phyloP scores from a whole-genome alignment of 2,113 vertebrate species.

The Eonycteris spelaea region DNA sequence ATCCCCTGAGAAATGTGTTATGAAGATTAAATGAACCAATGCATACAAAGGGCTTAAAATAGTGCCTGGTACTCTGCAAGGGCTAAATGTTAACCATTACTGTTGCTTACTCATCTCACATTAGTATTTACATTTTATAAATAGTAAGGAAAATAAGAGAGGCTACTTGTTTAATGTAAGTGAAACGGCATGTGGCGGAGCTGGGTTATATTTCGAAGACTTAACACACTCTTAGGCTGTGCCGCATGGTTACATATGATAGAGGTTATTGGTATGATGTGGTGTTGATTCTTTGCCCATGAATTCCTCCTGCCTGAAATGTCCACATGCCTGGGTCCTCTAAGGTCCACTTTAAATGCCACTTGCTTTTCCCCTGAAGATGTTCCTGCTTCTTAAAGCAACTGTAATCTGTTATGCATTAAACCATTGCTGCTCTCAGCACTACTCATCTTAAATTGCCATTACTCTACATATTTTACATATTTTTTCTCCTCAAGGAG shows the following conservation, averaged over 20 bases:
- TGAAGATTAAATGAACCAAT: too few species aligned
- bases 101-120: not conserved
- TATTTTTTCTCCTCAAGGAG: conserved; percentile 24
- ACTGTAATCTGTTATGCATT: not conserved
- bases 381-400: not conserved
- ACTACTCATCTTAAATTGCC: not conserved
- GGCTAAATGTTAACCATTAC: not conserved
- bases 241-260: too few species aligned
- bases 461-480: not conserved
- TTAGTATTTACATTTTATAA: not conserved
- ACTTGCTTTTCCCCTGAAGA: not conserved
- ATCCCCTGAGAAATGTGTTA: not conserved
- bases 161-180: not conserved
- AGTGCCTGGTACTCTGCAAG: not conserved
- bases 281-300: not conserved
- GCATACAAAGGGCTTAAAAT: not conserved
- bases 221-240: accelerated
- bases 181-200: not conserved
- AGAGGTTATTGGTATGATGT: not conserved
- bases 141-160: not conserved
- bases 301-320: not conserved
- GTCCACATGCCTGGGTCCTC: not conserved
- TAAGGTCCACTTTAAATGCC: not conserved
- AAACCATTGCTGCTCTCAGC: not conserved
- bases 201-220: not conserved